A percentile compares a stretch with the other conserved stretches of the same genome.
Conservation (phyloP, 2,797 vertebrate genomes). For the Scolopax bukidnonensis region DNA sequence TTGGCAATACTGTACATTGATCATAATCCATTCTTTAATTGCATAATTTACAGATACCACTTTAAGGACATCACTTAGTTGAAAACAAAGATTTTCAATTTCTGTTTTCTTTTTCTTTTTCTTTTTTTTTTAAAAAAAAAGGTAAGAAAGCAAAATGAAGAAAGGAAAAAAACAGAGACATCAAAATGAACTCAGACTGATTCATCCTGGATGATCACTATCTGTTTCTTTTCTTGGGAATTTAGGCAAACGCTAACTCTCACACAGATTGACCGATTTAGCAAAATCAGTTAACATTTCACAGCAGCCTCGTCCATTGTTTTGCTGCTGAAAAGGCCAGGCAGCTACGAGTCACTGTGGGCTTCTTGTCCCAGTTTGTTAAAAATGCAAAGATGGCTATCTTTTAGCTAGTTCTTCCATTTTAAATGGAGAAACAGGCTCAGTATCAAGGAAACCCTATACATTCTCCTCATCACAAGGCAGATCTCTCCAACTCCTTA, state of each 20-base stretch:
- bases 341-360: not conserved
- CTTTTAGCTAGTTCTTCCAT: not conserved
- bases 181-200: not conserved
- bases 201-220: not conserved
- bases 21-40: not conserved
- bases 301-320: not conserved
- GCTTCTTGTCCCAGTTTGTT: not conserved
- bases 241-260: not conserved
- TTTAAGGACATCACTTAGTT: not conserved
- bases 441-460: not conserved
- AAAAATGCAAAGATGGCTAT: not conserved
- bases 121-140: not conserved
- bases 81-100: not conserved
- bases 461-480: fast-evolving
- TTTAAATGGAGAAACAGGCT: not conserved
- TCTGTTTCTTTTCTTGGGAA: slow-evolving; percentile 27
- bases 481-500: not conserved
- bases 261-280: not conserved
- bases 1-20: not conserved
- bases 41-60: not conserved
- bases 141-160: not conserved
- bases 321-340: not conserved
- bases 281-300: not conserved
- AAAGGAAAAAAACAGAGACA: not conserved
- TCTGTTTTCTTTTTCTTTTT: not conserved